Conservation (phyloP, 2,888 invertebrate genomes). For the Dasysyrphus albostriatus region DNA sequence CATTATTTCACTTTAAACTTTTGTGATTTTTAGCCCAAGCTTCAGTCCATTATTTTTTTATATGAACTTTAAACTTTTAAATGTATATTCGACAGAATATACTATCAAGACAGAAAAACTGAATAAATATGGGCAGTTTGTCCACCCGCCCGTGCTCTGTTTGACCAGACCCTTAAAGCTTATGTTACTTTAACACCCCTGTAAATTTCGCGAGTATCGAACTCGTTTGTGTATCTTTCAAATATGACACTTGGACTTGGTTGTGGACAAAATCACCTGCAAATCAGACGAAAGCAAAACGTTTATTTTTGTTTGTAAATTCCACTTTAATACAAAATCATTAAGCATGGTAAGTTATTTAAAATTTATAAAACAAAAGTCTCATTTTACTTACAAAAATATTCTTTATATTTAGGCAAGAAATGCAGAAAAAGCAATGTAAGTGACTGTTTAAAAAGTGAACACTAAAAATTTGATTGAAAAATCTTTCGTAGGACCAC, state of each 20-base stretch:
- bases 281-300: background rate
- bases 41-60: too few species aligned
- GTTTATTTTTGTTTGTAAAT: background rate
- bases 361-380: background rate
- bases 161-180: too few species aligned
- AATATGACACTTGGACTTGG: conserved; percentile 5
- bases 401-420: conserved; percentile 88
- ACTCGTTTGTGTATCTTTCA: background rate
- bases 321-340: background rate
- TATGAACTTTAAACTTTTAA: too few species aligned
- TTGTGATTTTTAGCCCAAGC: too few species aligned
- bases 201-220: background rate
- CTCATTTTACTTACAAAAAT: background rate
- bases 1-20: too few species aligned
- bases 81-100: too few species aligned
- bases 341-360: conserved; percentile 34
- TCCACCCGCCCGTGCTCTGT: too few species aligned
- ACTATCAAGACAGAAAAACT: too few species aligned
- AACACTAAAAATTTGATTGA: background rate
- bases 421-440: conserved; percentile 99
- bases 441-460: conserved; percentile 84
- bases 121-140: too few species aligned
- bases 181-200: background rate
- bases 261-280: too few species aligned
- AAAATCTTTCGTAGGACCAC: conserved; percentile 88